These are phyloP conservation scores for Wasmannia auropunctata DNA, from an alignment of 1,140 invertebrate genomes.

Conservation along the genomic window DNA sequence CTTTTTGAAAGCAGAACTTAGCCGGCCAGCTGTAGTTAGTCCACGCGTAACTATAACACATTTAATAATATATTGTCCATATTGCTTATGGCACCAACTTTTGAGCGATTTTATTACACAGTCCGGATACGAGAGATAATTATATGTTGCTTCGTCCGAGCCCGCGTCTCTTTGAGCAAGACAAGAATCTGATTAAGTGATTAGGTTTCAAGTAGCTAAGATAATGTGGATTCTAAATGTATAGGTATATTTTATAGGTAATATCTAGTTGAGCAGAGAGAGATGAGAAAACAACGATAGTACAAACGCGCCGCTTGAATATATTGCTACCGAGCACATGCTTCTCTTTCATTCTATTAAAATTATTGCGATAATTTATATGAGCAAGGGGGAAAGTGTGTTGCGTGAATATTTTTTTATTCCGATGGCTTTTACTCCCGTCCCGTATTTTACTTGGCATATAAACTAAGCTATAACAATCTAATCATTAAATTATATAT, in stretches of 20 bases:
- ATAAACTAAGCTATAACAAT: conserved; percentile 23
- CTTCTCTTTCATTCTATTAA: conserved; percentile 57
- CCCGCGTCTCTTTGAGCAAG: conserved; percentile 60
- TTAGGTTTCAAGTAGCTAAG: conserved; percentile 65
- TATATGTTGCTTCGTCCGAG: conserved; percentile 20
- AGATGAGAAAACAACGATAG: conserved; percentile 72
- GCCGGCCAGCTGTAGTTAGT: conserved; percentile 81
- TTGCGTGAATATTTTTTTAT: conserved; percentile 55
- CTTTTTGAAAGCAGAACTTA: conserved; percentile 64
- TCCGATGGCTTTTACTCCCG: background rate
- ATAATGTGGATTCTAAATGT: conserved; percentile 66
- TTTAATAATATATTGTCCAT: conserved; percentile 79
- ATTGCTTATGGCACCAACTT: conserved; percentile 80
- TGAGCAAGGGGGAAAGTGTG: conserved; percentile 62
- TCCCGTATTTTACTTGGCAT: conserved; percentile 1
- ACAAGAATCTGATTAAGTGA: conserved; percentile 70
- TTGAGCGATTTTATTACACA: conserved; percentile 77
- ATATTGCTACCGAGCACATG: conserved; percentile 69
- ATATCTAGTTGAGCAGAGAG: conserved; percentile 81
- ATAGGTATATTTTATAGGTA: conserved; percentile 71
- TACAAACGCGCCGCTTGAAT: conserved; percentile 52
- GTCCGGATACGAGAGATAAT: conserved; percentile 43
- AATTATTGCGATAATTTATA: conserved; percentile 71
- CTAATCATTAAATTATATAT: conserved; percentile 26
- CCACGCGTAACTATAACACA: conserved; percentile 62